These are phyloP conservation scores for Microctonus brassicae DNA, from an alignment of 2,888 invertebrate genomes.

Conservation along the genomic window DNA sequence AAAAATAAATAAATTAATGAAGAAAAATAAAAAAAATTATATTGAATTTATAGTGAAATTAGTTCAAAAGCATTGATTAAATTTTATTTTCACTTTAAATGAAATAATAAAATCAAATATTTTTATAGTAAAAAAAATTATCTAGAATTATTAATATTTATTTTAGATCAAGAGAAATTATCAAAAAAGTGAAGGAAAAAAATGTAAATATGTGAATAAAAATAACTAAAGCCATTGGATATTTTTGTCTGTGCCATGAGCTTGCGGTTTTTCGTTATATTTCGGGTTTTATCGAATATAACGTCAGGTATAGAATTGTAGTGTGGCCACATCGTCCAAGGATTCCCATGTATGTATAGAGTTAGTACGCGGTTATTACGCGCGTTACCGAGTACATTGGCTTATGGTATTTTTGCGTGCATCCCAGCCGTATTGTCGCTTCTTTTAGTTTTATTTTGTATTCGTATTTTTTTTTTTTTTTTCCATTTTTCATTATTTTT, in stretches of 20 bases:
- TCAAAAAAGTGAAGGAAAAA: slow-evolving; percentile 12
- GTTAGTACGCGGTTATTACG: slow-evolving; percentile 57
- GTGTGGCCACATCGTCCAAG: slow-evolving; percentile 9
- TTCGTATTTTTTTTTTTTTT: slow-evolving; percentile 5
- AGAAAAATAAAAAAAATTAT: neutral
- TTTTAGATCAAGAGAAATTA: neutral
- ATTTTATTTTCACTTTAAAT: too few relatives aligned
- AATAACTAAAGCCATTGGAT: too few relatives aligned
- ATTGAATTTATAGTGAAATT: neutral
- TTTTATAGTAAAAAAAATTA: too few relatives aligned
- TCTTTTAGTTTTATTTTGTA: slow-evolving; percentile 14
- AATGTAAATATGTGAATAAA: slow-evolving; percentile 21
- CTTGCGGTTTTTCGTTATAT: slow-evolving; percentile 60
- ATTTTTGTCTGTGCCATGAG: too few relatives aligned
- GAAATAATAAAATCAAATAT: neutral
- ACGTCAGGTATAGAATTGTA: slow-evolving; percentile 44
- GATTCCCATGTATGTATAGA: slow-evolving; percentile 6
- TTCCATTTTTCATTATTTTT: neutral
- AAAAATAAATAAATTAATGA: neutral
- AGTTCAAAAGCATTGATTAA: neutral
- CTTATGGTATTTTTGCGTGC: slow-evolving; percentile 58
- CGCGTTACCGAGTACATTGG: slow-evolving; percentile 43
- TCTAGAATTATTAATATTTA: too few relatives aligned
- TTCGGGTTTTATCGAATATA: slow-evolving; percentile 64
- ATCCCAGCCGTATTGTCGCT: slow-evolving; percentile 50